These are phyloP conservation scores for Himalopsyche anomala DNA, from an alignment of 2,888 invertebrate genomes.

Conservation along the genomic window DNA sequence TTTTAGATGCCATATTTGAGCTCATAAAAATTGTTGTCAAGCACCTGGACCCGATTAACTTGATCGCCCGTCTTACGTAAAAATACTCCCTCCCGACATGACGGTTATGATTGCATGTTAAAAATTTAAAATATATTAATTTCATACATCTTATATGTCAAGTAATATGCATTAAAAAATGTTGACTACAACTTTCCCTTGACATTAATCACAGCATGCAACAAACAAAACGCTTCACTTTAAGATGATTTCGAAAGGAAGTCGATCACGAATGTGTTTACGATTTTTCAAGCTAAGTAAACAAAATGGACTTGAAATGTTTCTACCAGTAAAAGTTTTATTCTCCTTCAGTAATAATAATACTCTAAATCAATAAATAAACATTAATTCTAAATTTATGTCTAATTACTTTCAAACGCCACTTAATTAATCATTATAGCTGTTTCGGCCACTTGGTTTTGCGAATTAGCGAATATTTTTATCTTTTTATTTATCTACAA, in stretches of 20 bases:
- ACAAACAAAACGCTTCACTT: not conserved
- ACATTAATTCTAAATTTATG: not conserved
- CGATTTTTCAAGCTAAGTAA: not conserved
- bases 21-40: no score
- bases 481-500: not conserved
- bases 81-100: no score
- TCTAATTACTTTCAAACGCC: conserved; percentile 21
- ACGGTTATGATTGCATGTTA: no score
- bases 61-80: no score
- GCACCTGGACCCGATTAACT: no score
- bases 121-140: no score
- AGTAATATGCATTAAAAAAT: not conserved
- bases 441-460: not conserved
- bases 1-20: no score
- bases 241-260: conserved; percentile 36
- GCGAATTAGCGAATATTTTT: not conserved
- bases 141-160: no score
- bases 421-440: not conserved
- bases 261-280: not conserved
- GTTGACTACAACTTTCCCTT: not conserved
- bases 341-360: not conserved
- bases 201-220: not conserved
- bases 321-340: not conserved
- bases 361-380: not conserved
- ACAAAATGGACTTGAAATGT: not conserved